Percentiles rank a stretch among this genome's conserved stretches.
Conservation (phyloP, 2,888 invertebrate species). For the Drosophila ochracea region DNA sequence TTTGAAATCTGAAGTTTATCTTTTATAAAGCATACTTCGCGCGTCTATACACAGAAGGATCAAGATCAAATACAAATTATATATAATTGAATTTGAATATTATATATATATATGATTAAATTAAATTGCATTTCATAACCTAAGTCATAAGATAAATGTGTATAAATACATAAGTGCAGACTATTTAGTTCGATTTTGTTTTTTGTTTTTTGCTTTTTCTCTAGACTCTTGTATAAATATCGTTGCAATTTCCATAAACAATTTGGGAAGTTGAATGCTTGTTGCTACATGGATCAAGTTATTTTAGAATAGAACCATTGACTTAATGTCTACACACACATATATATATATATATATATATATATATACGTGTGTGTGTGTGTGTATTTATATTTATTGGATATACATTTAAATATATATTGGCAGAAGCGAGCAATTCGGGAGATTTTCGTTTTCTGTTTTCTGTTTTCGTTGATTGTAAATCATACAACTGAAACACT, state of each 20-base stretch:
- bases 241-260: constrained; percentile 23
- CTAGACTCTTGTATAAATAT: constrained; percentile 16
- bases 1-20: not conserved
- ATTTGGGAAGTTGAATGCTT: constrained; percentile 18
- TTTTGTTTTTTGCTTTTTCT: not conserved
- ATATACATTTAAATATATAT: constrained; percentile 55
- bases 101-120: constrained; percentile 16
- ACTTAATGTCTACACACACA: constrained; percentile 18
- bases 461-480: constrained; percentile 6
- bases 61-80: not conserved
- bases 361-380: constrained; percentile 16
- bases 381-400: constrained; percentile 37
- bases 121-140: constrained; percentile 45
- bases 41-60: not conserved
- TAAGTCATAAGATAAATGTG: constrained; percentile 53
- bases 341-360: constrained; percentile 4
- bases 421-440: constrained; percentile 75
- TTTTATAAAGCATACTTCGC: constrained; percentile 16
- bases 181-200: not conserved
- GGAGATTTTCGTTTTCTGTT: constrained; percentile 55
- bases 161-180: constrained; percentile 16
- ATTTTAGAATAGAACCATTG: constrained; percentile 15
- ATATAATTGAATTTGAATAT: constrained; percentile 21
- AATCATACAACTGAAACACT: constrained; percentile 32
- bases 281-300: constrained; percentile 8